Percentiles rank a stretch among this genome's conserved stretches.
Conservation (phyloP, 2,888 invertebrate genomes). For the Caenorhabditis parvicauda region DNA sequence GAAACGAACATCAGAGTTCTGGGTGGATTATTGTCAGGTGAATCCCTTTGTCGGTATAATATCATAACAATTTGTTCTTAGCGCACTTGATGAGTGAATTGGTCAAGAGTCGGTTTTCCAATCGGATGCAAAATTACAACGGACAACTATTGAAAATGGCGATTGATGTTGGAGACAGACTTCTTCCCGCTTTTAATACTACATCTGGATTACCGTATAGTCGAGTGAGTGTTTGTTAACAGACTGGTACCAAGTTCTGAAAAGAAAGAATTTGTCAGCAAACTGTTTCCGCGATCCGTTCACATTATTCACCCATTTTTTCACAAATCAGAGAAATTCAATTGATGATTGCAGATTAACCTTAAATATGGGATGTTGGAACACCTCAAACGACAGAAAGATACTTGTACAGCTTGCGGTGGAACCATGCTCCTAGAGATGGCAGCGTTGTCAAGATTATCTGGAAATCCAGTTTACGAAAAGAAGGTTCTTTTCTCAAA, state of each 20-base stretch:
- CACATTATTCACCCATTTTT: slow-evolving; percentile 4
- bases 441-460: slow-evolving; percentile 79
- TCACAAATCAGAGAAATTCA: not conserved
- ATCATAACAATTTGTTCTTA: too few species aligned
- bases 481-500: slow-evolving; percentile 68
- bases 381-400: slow-evolving; percentile 49
- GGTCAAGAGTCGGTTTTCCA: slow-evolving; percentile 73
- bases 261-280: too few species aligned
- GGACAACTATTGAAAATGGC: slow-evolving; percentile 80
- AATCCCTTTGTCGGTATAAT: not conserved
- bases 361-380: slow-evolving; percentile 60
- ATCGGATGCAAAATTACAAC: slow-evolving; percentile 63
- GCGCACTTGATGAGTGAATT: slow-evolving; percentile 85
- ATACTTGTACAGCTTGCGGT: slow-evolving; percentile 87
- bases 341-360: slow-evolving; percentile 48
- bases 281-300: too few species aligned
- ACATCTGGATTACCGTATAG: slow-evolving; percentile 94
- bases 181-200: slow-evolving; percentile 96
- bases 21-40: slow-evolving; percentile 72
- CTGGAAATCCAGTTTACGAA: slow-evolving; percentile 85
- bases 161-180: slow-evolving; percentile 83
- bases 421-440: slow-evolving; percentile 96
- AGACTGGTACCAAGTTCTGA: too few species aligned
- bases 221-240: too few species aligned
- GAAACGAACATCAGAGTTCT: slow-evolving; percentile 95